A percentile compares a stretch with the other conserved stretches of the same genome.
Conservation (phyloP, 2,797 vertebrate species). For the Rousettus madagascariensis region DNA sequence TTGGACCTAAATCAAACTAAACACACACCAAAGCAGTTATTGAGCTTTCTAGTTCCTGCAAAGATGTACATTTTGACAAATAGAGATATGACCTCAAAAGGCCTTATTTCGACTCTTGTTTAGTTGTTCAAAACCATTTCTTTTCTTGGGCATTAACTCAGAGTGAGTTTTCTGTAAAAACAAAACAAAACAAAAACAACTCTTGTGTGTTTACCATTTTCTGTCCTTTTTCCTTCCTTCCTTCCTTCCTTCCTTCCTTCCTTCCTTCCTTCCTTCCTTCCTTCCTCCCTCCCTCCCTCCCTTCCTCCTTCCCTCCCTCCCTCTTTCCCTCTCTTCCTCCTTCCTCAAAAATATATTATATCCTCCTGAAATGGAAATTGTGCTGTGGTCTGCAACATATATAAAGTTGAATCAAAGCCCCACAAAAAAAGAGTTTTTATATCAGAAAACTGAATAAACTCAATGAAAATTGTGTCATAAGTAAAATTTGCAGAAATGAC, state of each 20-base stretch:
- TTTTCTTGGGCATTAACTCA: background rate
- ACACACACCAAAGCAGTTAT: background rate
- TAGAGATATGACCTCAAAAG: constrained; percentile 3
- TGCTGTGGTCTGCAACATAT: background rate
- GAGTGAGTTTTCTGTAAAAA: constrained; percentile 16
- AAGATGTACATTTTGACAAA: constrained; percentile 22
- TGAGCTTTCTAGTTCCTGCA: background rate
- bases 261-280: background rate
- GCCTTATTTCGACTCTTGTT: background rate
- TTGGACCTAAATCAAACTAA: background rate
- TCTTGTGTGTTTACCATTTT: background rate
- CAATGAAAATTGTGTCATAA: constrained; percentile 50
- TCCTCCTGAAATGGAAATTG: constrained; percentile 1
- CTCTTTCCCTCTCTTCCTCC: background rate
- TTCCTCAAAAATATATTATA: background rate
- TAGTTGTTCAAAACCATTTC: constrained; percentile 6
- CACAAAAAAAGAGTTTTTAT: constrained; percentile 22
- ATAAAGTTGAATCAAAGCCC: constrained; percentile 11
- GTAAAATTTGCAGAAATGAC: constrained; percentile 38
- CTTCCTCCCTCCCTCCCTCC: background rate
- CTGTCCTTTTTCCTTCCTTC: background rate
- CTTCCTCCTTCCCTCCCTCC: background rate
- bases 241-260: background rate
- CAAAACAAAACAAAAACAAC: background rate
- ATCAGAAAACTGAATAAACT: constrained; percentile 27